Evolutionary conservation across 2,113 vertebrate genomes (phyloP), one percentile per base, ranked within the genome.

Genomic region (Anarrhichthys ocellatus): DNA sequence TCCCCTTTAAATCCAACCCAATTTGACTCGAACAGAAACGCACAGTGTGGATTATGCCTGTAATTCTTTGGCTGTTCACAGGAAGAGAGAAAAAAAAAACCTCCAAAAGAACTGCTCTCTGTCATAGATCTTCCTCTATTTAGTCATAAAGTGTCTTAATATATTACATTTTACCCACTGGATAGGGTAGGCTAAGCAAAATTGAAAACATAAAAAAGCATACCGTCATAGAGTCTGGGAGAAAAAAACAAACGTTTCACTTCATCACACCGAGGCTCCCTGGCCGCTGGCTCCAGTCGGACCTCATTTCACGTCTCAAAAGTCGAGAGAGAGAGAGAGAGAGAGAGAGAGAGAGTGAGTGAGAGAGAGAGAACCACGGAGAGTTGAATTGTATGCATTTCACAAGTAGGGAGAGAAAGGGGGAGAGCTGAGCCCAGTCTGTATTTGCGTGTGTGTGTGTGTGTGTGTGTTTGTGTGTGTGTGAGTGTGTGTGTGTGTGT

Each of bases 231-330:
- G 63, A 69, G 48, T 10, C 1, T 2, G 48, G 6, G 48, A n/a
- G 59, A 32, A 73, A 32, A 73, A 54, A 70, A 36, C 63, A 81
- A 87, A 71, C 36, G 59, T 71, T 88, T 82, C 64, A 66, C 56
- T 80, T 86, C 73, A 83, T 70, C 64, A 78, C 44, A 50, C 48
- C 46, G 67, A 83, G 9, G 29, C 70, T 78, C 36, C 54, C 65
- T 65, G 66, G 75, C 74, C n/a, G 27, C 66, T 80, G 68, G 80
- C 78, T 44, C 65, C 86, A 78, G 88, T 90, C 89, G 84, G 84
- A 88, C 73, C 69, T 89, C 73, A 88, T 90, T 88, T 87, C 82
- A 87, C 82, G 61, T 86, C 78, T 86, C 76, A 91, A 52, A 75
- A 76, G 73, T 74, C 80, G 82, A 85, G 36, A 24, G 64, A 22